A percentile compares a stretch with the other conserved stretches of the same genome.
Evolutionary conservation across 2,888 invertebrate species (phyloP).

Genomic region (Anagyrus pseudococci): DNA sequence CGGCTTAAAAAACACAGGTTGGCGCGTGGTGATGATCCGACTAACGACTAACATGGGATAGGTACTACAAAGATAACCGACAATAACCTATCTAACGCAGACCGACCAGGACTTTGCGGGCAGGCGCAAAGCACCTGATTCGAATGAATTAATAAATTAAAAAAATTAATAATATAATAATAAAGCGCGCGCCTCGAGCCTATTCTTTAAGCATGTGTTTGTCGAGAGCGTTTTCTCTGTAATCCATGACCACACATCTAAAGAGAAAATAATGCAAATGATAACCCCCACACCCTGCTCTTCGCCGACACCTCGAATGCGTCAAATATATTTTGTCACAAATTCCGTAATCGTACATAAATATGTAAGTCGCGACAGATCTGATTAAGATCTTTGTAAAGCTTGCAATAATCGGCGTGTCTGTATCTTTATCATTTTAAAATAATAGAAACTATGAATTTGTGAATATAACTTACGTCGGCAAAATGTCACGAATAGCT

Average conservation of each 20-base stretch:
- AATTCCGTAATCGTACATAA: constrained; percentile 28
- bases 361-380: constrained; percentile 21
- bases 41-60: constrained; percentile 58
- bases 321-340: constrained; percentile 40
- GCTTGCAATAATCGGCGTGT: constrained; percentile 30
- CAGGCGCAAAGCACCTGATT: constrained; percentile 42
- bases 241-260: constrained; percentile 14
- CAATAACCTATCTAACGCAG: constrained; percentile 56
- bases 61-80: constrained; percentile 54
- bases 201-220: constrained; percentile 33
- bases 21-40: constrained; percentile 55
- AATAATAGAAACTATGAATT: no score
- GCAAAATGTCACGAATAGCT: no score
- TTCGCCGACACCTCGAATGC: constrained; percentile 33
- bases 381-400: constrained; percentile 12
- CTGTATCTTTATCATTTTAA: no score
- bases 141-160: constrained; percentile 5
- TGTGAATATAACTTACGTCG: no score
- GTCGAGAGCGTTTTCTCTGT: constrained; percentile 25
- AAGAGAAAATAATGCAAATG: constrained; percentile 13
- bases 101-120: constrained; percentile 48
- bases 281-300: constrained; percentile 1
- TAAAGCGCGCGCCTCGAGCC: constrained; percentile 29
- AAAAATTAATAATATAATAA: not conserved
- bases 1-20: constrained; percentile 54